Base-by-base conservation (phyloP, 2,888 invertebrate genomes). In the Biston stratarius region DNA sequence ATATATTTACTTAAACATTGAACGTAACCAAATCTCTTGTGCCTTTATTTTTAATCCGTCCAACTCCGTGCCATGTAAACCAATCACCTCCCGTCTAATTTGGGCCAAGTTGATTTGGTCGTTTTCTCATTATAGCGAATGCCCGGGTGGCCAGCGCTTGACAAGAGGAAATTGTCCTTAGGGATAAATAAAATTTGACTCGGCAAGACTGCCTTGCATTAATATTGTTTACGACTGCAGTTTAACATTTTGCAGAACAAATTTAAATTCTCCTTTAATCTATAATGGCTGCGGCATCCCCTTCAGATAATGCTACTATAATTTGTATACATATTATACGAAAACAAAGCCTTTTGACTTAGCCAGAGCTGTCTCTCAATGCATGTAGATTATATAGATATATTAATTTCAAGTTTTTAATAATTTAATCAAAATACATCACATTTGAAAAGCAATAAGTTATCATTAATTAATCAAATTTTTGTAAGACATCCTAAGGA, bases 91-190 rank as follows among this genome's bases (percentile, higher is more conserved):
- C 81, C 78, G 80, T 93, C 94, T 93, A 93, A 93, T 92, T 93
- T 88, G 78, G 87, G 82, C 85, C 83, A 80, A 83, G 87, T 90
- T 87, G 86, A 87, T 87, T 91, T 90, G 74, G 87, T 92, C 88
- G 88, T 91, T 90, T 92, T 92, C 85, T 90, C 88, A 85, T 89
- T 88, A 89, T 85, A 83, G 83, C 82, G 83, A 88, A 90, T 84
- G 85, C 86, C 86, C 90, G 92, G 92, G 92, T 92, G 92, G 92
- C 89, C 92, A 82, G 75, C 85, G 81, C 78, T 86, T 89, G 89
- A 91, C 90, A 89, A 87, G 89, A 92, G 91, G 92, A 92, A 91
- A 92, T 90, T 89, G 90, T 90, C 87, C 85, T 83, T 77, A 80
- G 82, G 86, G 90, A 89, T 87, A 88, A 90, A 90, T 91, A 90